Evolutionary conservation across 1,140 invertebrate genomes (phyloP).

Genomic region (Calliopsis andreniformis): DNA sequence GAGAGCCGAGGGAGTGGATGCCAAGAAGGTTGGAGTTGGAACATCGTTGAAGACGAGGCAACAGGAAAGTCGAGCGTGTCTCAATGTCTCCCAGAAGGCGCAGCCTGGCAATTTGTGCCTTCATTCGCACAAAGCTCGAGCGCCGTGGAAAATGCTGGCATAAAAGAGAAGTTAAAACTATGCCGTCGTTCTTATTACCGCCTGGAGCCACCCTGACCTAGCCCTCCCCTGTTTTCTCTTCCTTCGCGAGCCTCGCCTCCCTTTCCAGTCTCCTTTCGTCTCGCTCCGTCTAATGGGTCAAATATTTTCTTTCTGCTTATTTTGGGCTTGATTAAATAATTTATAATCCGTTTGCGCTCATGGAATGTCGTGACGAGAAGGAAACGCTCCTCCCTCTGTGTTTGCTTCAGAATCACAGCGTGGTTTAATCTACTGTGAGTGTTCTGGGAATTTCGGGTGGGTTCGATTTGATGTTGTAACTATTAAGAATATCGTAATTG

Average conservation of each 20-base stretch:
- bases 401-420: conserved; percentile 64
- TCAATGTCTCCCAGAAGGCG: conserved; percentile 82
- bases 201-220: conserved; percentile 76
- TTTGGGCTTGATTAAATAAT: conserved; percentile 78
- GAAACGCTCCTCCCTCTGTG: not conserved
- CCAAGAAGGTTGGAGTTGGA: not conserved
- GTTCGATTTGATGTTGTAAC: too few species aligned
- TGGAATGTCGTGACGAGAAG: conserved; percentile 72
- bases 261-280: conserved; percentile 2
- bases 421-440: conserved; percentile 62
- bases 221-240: conserved; percentile 40
- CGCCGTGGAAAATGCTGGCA: conserved; percentile 77
- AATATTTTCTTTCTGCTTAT: conserved; percentile 79
- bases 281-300: conserved; percentile 70
- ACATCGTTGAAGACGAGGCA: conserved; percentile 4
- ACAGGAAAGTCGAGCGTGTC: conserved; percentile 72
- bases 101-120: conserved; percentile 80
- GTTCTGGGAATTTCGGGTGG: conserved; percentile 53
- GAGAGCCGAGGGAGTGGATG: not conserved
- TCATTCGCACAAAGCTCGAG: conserved; percentile 80
- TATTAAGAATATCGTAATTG: too few species aligned
- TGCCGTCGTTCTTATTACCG: conserved; percentile 82
- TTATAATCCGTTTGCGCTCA: conserved; percentile 74
- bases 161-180: conserved; percentile 83
- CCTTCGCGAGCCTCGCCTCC: conserved; percentile 22